Evolutionary conservation across 35 echinoderm and acorn worm genomes (phyloP), one percentile per base, ranked within the genome.

Genomic region (Acanthaster planci): DNA sequence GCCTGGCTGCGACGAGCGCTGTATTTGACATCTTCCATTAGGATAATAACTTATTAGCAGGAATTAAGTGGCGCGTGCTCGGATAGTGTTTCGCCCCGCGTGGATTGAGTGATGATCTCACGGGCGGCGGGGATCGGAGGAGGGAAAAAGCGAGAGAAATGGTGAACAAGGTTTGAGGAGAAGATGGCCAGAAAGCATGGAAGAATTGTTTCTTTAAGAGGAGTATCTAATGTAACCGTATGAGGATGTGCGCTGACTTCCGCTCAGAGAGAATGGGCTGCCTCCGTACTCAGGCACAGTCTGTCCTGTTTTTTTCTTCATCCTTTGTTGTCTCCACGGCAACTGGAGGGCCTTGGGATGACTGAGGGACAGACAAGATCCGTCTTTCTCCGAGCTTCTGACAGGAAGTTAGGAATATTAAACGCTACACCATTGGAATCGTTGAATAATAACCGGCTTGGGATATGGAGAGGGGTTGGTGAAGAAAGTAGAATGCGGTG

Each of bases 11-110:
- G 64, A 72, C 64, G 22, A 26, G 64, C 64, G 23, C 64, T 26
- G 67, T 86, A 78, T 86, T 67, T 57, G 60, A 67, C 55, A 60
- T 37, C 27, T 85, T 72, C 84, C 84, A 86, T 86, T 86, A 86
- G 84, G 84, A 86, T 86, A 86, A 86, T 86, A 86, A 86, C 84
- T 77, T 86, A 86, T 86, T 78, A 86, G 84, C 84, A 38, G 84
- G 84, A 86, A 86, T 86, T 86, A 86, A 86, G 84, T 86, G 76
- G 76, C 84, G 64, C 64, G 64, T 72, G 64, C 34, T 26, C 19
- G 64, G 64, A 72, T 72, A 72, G 64, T 72, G 64, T 72, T 72
- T 72, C 64, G 42, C 12, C 64, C 26, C 34, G 64, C 34, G 34
- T 29, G 34, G 64, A 72, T 72, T 72, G 64, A 86, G 84, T 86